Evolutionary conservation across 1,140 invertebrate species (phyloP).

Genomic region (Nymphalis io): DNA sequence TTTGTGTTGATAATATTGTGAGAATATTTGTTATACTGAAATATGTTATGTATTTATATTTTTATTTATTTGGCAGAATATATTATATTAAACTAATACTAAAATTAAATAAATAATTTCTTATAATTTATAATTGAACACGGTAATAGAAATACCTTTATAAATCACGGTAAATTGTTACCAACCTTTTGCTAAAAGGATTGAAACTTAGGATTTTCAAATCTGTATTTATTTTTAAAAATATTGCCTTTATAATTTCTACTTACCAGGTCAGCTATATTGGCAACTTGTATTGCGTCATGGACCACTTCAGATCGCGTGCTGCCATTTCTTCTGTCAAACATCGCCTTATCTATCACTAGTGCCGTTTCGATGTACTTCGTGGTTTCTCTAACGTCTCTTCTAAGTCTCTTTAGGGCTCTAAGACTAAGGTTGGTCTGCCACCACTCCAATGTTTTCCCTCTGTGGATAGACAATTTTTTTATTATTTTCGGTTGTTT

Average conservation of each 20-base stretch:
- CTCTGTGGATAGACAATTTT: conserved; percentile 13
- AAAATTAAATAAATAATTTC: too few relatives aligned
- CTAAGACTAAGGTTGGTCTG: conserved; percentile 51
- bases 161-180: too few relatives aligned
- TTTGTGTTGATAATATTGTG: background rate
- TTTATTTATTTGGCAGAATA: too few relatives aligned
- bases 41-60: too few relatives aligned
- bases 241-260: background rate
- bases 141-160: too few relatives aligned
- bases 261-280: conserved; percentile 97
- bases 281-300: conserved; percentile 97
- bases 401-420: conserved; percentile 72
- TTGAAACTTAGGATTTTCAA: too few relatives aligned
- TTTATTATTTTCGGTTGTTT: background rate
- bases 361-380: conserved; percentile 96
- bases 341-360: conserved; percentile 96
- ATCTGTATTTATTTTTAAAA: background rate
- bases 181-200: too few relatives aligned
- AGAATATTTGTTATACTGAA: too few relatives aligned
- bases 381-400: conserved; percentile 92
- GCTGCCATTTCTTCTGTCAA: conserved; percentile 94
- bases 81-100: too few relatives aligned
- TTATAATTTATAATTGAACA: too few relatives aligned
- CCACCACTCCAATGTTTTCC: conserved; percentile 51
- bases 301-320: conserved; percentile 94